A percentile compares a stretch with the other conserved stretches of the same genome.
phyloP scores from a whole-genome alignment of 2,113 vertebrate genomes.

The Vimba vimba region DNA sequence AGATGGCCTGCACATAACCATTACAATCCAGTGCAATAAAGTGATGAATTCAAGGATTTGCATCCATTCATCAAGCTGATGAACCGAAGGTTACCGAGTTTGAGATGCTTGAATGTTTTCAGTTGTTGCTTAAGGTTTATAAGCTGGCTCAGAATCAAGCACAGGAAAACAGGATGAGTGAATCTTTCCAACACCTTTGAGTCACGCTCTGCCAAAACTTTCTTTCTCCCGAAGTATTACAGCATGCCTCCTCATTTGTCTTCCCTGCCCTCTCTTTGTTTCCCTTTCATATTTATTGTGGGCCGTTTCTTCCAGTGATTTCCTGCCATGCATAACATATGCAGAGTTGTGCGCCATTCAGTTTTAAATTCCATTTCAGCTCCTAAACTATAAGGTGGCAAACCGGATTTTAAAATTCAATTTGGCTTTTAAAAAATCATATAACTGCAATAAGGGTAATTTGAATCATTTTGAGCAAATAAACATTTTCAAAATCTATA shows the following conservation, averaged over 20 bases:
- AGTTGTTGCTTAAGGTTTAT: background rate
- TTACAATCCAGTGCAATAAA: constrained; percentile 11
- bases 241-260: constrained; percentile 6
- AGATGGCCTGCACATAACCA: constrained; percentile 19
- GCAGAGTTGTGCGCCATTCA: background rate
- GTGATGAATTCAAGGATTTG: constrained; percentile 23
- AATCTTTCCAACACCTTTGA: constrained; percentile 45
- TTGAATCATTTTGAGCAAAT: background rate
- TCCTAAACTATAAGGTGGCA: background rate
- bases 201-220: constrained; percentile 11
- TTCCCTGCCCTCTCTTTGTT: background rate
- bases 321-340: background rate
- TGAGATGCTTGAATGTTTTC: background rate
- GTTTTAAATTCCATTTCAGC: background rate
- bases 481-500: background rate
- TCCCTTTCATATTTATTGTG: constrained; percentile 1
- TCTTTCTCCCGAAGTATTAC: background rate
- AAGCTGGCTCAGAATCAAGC: constrained; percentile 10
- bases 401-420: background rate
- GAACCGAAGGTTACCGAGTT: constrained; percentile 9
- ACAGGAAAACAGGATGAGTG: constrained; percentile 35
- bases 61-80: background rate
- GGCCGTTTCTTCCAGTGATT: background rate
- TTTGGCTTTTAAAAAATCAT: background rate
- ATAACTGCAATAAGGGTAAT: background rate